phyloP scores from a whole-genome alignment of 2,113 vertebrate genomes.

The Sinocyclocheilus grahami region DNA sequence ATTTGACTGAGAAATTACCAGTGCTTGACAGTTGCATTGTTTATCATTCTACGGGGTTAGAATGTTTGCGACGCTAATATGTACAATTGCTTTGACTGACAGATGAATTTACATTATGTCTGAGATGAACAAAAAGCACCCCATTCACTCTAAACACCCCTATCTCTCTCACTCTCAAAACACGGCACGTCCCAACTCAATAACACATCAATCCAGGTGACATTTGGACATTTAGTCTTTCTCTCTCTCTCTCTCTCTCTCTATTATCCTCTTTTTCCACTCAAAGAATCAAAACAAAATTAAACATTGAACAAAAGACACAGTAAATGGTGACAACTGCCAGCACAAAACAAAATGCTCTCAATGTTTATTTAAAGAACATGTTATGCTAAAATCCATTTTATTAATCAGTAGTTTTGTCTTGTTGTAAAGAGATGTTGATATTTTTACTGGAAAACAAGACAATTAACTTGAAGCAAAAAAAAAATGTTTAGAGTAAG shows the following conservation, averaged over 20 bases:
- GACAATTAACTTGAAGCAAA: neutral
- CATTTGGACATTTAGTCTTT: constrained; percentile 17
- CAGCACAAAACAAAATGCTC: neutral
- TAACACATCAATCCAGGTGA: constrained; percentile 23
- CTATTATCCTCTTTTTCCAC: neutral
- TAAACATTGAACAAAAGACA: neutral
- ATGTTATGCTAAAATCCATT: neutral
- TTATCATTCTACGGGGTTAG: constrained; percentile 13
- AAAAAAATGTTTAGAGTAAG: too few relatives aligned
- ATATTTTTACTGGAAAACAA: neutral
- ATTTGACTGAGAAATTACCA: constrained; percentile 33
- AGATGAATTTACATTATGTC: constrained; percentile 28
- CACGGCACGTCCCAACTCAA: constrained; percentile 5
- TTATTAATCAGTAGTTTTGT: neutral
- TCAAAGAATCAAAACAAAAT: constrained; percentile 18
- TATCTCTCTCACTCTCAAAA: constrained; percentile 13
- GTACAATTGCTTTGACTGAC: constrained; percentile 42
- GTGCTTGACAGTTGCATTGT: constrained; percentile 15
- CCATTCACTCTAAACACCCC: constrained; percentile 21
- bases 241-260: neutral
- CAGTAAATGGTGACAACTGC: neutral
- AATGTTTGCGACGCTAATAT: constrained; percentile 5
- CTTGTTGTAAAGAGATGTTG: neutral
- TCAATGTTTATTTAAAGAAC: neutral
- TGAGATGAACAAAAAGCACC: constrained; percentile 2